phyloP scores from a whole-genome alignment of 2,113 vertebrate species.

The Sapayoa aenigma region DNA sequence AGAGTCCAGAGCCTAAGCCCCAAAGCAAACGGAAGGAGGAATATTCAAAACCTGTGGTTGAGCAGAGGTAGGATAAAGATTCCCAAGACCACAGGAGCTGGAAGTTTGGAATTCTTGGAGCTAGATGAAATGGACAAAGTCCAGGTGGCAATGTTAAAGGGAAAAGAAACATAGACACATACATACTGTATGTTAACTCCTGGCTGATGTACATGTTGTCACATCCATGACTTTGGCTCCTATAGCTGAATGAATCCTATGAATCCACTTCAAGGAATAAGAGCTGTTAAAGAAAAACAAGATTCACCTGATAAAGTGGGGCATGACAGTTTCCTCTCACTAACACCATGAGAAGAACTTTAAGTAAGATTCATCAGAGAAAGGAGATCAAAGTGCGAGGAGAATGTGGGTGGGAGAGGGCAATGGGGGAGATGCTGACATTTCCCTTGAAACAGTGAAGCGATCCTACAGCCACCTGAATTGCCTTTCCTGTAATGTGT shows the following conservation, averaged over 20 bases:
- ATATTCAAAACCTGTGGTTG: not conserved
- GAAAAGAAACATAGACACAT: not conserved
- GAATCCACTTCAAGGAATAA: not conserved
- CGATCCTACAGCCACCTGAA: not conserved
- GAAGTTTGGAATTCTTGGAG: rapidly evolving
- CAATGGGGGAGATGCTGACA: not conserved
- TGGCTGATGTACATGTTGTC: not conserved
- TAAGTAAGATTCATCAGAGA: not conserved
- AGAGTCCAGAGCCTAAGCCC: not conserved
- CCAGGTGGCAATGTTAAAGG: not conserved
- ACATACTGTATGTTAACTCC: not conserved
- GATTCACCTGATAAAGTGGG: not conserved
- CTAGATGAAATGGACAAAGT: not conserved
- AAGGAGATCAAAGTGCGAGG: not conserved
- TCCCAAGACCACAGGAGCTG: not conserved
- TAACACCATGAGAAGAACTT: not conserved
- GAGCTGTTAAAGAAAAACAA: not conserved
- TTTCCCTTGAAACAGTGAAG: not conserved
- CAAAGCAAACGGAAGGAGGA: not conserved
- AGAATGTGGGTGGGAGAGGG: not conserved
- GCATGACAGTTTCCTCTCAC: not conserved
- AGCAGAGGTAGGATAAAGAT: not conserved
- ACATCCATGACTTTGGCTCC: not conserved
- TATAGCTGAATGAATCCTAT: no score
- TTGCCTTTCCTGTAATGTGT: not conserved